Percentiles rank a stretch among this genome's conserved stretches.
Evolutionary conservation across 2,797 vertebrate genomes (phyloP).

Genomic region (Platyrinchus mystaceus): DNA sequence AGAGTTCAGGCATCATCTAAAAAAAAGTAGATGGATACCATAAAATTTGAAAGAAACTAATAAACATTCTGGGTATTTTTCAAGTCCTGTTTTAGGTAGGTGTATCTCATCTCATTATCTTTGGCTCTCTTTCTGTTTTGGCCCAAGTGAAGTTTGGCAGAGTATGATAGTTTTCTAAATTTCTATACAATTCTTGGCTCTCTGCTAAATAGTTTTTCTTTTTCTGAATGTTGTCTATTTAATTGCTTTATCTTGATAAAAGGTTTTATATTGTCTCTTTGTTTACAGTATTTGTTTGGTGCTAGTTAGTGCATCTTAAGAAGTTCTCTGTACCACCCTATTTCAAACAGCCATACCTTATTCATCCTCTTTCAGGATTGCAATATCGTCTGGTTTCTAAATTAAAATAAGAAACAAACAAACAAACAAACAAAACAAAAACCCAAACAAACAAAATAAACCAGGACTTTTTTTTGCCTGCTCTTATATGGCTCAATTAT

Average conservation of each 20-base stretch:
- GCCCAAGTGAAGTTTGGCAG: neutral
- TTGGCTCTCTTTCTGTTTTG: neutral
- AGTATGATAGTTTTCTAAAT: neutral
- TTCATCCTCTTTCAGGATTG: neutral
- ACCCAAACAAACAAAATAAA: too few species aligned
- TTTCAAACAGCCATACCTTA: neutral
- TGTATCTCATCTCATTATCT: neutral
- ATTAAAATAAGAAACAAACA: neutral
- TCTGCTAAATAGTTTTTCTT: neutral
- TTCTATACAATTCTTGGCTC: neutral
- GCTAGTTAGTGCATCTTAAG: neutral
- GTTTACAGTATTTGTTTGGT: neutral
- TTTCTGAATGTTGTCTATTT: neutral
- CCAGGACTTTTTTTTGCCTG: neutral
- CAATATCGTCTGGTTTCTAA: neutral
- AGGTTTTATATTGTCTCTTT: neutral
- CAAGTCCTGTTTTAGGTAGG: neutral
- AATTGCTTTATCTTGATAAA: neutral
- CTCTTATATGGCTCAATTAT: neutral
- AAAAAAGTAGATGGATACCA: neutral
- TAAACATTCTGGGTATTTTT: neutral
- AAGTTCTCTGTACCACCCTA: accelerated
- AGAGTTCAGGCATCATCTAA: neutral
- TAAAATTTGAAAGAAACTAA: neutral
- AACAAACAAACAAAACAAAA: too few species aligned